A percentile compares a stretch with the other conserved stretches of the same genome.
These are phyloP conservation scores for Cephus sareptanus DNA, from an alignment of 2,888 invertebrate species.

Conservation along the genomic window DNA sequence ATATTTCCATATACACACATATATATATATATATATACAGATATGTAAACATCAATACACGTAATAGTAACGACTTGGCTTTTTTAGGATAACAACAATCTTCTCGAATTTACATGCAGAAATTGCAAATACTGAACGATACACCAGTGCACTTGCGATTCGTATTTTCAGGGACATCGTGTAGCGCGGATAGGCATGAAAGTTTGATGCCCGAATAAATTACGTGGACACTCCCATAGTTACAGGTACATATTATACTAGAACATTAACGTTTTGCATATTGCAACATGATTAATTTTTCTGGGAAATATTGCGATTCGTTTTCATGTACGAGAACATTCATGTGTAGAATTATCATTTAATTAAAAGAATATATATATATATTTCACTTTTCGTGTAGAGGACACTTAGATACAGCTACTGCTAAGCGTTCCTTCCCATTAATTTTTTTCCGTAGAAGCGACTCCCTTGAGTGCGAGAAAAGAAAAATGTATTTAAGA, in stretches of 20 bases:
- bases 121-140: neutral
- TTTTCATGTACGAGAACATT: neutral
- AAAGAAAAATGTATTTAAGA: neutral
- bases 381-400: neutral
- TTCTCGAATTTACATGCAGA: neutral
- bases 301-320: neutral
- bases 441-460: neutral
- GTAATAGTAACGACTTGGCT: neutral
- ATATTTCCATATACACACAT: neutral
- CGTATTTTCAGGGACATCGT: constrained; percentile 7
- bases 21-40: neutral
- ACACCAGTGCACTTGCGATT: neutral
- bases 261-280: constrained; percentile 7
- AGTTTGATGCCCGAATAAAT: constrained; percentile 15
- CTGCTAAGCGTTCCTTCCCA: neutral
- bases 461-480: too few relatives aligned
- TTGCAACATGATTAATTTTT: constrained; percentile 5
- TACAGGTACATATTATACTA: neutral
- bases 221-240: constrained; percentile 16
- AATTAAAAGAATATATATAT: neutral
- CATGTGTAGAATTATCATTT: neutral
- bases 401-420: neutral
- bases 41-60: constrained; percentile 6
- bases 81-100: neutral
- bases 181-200: neutral